Conservation (phyloP, 2,113 vertebrate genomes). For the Lepisosteus oculatus region DNA sequence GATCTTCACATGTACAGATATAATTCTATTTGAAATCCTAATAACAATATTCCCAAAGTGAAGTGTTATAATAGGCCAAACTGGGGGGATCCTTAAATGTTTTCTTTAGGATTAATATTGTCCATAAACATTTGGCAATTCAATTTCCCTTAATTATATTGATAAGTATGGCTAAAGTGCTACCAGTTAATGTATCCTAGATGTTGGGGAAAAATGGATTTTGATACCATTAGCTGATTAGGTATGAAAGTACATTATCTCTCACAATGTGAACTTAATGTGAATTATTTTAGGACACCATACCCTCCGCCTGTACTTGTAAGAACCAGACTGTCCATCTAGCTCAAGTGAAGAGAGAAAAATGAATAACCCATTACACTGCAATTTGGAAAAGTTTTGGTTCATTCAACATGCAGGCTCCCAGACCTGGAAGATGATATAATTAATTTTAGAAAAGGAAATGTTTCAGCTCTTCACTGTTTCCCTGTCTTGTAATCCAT, state of each 20-base stretch:
- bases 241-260: conserved; percentile 69
- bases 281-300: conserved; percentile 54
- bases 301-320: conserved; percentile 10
- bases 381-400: no score
- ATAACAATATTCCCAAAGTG: conserved; percentile 5
- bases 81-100: conserved; percentile 40
- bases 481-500: no score
- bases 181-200: conserved; percentile 70
- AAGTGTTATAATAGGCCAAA: not conserved
- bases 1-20: not conserved
- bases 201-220: conserved; percentile 68
- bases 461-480: no score
- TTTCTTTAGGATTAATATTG: conserved; percentile 45
- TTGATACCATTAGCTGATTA: conserved; percentile 76
- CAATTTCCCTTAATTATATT: conserved; percentile 66
- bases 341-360: no score
- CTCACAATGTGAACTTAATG: conserved; percentile 69
- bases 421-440: no score
- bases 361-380: no score
- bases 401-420: no score
- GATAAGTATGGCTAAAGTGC: conserved; percentile 43
- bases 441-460: no score
- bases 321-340: no score
- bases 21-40: not conserved
- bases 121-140: conserved; percentile 58